Evolutionary conservation across 2,113 vertebrate genomes (phyloP).

Genomic region (Pogonocichla stellata): DNA sequence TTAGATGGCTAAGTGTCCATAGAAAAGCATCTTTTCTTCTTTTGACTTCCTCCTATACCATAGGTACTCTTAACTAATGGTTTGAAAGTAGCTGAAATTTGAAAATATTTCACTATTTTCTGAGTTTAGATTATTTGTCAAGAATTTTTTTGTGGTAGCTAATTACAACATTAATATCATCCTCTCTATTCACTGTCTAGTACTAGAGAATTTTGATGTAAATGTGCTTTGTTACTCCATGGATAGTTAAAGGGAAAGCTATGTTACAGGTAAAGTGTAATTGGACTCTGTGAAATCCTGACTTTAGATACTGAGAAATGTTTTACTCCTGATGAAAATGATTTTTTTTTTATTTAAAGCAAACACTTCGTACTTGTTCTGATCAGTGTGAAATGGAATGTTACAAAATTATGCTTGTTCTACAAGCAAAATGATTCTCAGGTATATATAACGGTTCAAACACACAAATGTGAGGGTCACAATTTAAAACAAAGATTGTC

Average conservation of each 20-base stretch:
- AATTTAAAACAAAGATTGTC: background rate
- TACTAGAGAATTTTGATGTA: background rate
- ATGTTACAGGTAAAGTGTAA: background rate
- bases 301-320: background rate
- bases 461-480: background rate
- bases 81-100: background rate
- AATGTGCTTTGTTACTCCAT: background rate
- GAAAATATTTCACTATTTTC: background rate
- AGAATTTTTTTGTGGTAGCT: background rate
- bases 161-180: background rate
- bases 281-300: background rate
- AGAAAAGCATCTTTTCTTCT: background rate
- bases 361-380: background rate
- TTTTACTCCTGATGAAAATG: background rate
- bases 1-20: background rate
- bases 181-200: background rate
- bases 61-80: background rate
- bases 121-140: background rate
- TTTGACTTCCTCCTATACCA: background rate
- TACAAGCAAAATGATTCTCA: background rate
- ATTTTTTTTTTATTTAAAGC: background rate
- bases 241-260: background rate
- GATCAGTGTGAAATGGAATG: background rate
- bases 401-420: rapidly evolving
- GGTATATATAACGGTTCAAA: background rate